Conservation (phyloP, 1,140 invertebrate genomes). For the Bombyx mori region ASM3026992v2 NC_085110.1:12548501-12549000, state of each 20-base stretch:
- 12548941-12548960: too few relatives aligned
- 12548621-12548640: conserved; percentile 53
- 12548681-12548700: conserved; percentile 68
- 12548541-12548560: too few relatives aligned
- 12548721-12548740: conserved; percentile 48
- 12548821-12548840: conserved; percentile 32
- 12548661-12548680: conserved; percentile 54
- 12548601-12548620: too few relatives aligned
- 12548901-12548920: too few relatives aligned
- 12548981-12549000: too few relatives aligned
- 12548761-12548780: conserved; percentile 44
- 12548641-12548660: conserved; percentile 46
- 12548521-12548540: too few relatives aligned
- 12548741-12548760: conserved; percentile 14
- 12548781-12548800: conserved; percentile 52
- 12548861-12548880: background rate
- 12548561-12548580: too few relatives aligned
- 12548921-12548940: too few relatives aligned
- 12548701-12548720: conserved; percentile 64
- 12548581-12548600: too few relatives aligned
- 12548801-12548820: conserved; percentile 44
- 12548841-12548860: conserved; percentile 1
- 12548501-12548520: too few relatives aligned
- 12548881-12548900: too few relatives aligned
- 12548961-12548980: too few relatives aligned